Evolutionary conservation across 2,888 invertebrate species (phyloP).

Genomic region (Bimastos eiseni): DNA sequence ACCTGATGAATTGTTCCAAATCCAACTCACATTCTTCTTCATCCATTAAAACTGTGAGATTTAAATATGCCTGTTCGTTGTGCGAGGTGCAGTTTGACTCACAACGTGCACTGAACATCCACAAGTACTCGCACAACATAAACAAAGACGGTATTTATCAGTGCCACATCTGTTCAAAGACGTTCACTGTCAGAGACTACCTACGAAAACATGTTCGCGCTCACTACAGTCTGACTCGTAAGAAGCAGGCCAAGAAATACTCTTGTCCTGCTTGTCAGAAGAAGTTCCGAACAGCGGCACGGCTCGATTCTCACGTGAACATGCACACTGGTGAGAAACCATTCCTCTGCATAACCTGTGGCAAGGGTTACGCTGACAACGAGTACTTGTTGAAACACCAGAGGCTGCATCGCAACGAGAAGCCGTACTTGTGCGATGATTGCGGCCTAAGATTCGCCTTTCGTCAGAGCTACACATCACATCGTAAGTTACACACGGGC

Average conservation of each 20-base stretch:
- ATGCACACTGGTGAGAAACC: background rate
- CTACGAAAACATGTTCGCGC: background rate
- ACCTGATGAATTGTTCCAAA: slow-evolving; percentile 14
- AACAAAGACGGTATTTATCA: background rate
- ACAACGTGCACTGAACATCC: background rate
- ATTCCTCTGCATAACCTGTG: background rate
- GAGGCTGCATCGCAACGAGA: background rate
- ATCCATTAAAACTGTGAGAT: background rate
- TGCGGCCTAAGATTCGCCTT: background rate
- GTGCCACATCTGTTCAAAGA: slow-evolving; percentile 1
- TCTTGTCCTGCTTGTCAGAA: background rate
- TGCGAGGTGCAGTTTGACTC: background rate
- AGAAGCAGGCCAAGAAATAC: slow-evolving; percentile 3
- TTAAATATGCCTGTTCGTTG: background rate
- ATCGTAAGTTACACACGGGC: background rate
- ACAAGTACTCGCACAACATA: background rate
- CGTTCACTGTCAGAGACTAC: background rate
- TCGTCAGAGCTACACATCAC: slow-evolving; percentile 1
- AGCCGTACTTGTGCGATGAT: background rate
- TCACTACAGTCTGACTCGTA: background rate
- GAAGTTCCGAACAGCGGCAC: background rate
- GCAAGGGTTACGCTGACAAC: background rate
- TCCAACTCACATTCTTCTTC: background rate
- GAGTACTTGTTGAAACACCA: background rate
- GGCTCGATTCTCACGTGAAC: background rate